A percentile compares a stretch with the other conserved stretches of the same genome.
These are phyloP conservation scores for Muntiacus reevesi DNA, from an alignment of 2,113 vertebrate species.

Conservation along the genomic window DNA sequence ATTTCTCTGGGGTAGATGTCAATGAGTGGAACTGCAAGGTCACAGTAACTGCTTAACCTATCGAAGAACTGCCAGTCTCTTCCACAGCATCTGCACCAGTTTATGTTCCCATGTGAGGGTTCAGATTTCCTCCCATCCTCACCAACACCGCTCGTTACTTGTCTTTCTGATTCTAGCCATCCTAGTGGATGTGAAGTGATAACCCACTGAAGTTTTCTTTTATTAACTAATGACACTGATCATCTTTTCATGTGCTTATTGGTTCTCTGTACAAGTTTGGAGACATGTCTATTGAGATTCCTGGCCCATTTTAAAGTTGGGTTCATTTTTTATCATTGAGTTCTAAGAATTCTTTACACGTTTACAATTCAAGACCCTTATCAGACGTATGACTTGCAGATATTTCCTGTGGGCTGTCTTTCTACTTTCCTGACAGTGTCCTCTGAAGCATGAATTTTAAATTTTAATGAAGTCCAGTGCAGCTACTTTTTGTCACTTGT, in stretches of 20 bases:
- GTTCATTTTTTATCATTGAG: background rate
- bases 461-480: background rate
- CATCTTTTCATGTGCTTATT: background rate
- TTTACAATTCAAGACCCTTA: background rate
- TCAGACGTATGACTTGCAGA: background rate
- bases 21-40: background rate
- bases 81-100: background rate
- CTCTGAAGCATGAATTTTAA: background rate
- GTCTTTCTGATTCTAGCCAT: background rate
- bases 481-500: background rate
- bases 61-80: rapidly evolving
- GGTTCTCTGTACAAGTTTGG: background rate
- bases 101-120: background rate
- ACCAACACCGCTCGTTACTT: rapidly evolving
- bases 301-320: background rate
- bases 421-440: background rate
- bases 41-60: background rate
- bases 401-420: background rate
- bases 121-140: background rate
- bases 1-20: background rate
- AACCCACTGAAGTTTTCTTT: background rate
- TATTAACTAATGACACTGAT: background rate
- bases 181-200: background rate
- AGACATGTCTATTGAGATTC: background rate
- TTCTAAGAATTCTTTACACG: background rate